phyloP scores from a whole-genome alignment of 2,113 vertebrate species.

The Indri indri region DNA sequence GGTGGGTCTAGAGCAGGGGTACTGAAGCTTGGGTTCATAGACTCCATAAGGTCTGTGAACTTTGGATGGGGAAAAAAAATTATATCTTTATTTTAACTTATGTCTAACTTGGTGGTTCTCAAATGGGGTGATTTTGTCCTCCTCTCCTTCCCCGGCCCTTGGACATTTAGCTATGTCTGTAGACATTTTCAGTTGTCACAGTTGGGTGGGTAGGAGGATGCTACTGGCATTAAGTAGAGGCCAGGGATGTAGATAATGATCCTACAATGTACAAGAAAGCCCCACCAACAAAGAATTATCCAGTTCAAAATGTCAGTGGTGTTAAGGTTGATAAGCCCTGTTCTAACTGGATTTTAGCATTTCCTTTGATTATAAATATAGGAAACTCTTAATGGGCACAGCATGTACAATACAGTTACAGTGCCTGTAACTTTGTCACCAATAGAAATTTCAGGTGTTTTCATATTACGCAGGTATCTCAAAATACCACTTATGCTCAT shows the following conservation, averaged over 20 bases:
- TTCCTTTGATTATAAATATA: conserved; percentile 22
- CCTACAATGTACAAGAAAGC: not conserved
- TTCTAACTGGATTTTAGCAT: conserved; percentile 3
- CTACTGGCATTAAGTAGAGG: no score
- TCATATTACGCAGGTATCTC: not conserved
- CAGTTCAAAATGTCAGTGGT: not conserved
- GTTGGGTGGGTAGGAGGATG: not conserved
- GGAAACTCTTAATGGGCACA: not conserved
- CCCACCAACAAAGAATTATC: not conserved
- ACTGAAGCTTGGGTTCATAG: not conserved
- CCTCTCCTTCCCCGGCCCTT: not conserved
- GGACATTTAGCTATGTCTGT: not conserved
- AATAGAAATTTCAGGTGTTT: not conserved
- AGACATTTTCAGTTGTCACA: not conserved
- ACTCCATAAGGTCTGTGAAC: not conserved
- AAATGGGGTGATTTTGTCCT: not conserved
- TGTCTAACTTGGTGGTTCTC: not conserved
- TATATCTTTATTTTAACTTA: not conserved
- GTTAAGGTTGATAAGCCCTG: not conserved
- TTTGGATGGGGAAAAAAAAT: not conserved
- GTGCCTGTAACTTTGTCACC: not conserved
- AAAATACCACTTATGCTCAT: not conserved
- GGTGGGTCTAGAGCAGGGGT: not conserved
- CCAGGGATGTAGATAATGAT: no score
- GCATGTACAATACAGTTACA: not conserved